Evolutionary conservation across 2,113 vertebrate genomes (phyloP).

Genomic region (Sphyrna mokarran): DNA sequence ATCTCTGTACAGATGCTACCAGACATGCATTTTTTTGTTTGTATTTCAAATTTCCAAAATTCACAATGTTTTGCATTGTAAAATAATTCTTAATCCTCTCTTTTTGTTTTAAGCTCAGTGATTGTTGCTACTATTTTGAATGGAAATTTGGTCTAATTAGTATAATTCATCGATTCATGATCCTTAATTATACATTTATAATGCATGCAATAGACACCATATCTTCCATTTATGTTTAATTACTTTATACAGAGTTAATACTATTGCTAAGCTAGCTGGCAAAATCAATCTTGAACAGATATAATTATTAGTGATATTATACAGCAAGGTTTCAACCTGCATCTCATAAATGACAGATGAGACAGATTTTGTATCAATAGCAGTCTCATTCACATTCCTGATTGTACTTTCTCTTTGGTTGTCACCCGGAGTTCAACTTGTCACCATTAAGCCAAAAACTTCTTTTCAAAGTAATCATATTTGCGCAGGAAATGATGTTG

Average conservation of each 20-base stretch:
- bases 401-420: not conserved
- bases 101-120: not conserved
- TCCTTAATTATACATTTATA: slow-evolving; percentile 1
- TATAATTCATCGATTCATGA: not conserved
- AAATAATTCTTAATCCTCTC: not conserved
- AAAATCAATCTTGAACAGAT: not conserved
- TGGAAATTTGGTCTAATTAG: not conserved
- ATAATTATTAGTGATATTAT: not conserved
- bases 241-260: not conserved
- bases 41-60: not conserved
- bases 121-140: not conserved
- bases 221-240: not conserved
- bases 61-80: not conserved
- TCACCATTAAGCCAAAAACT: not conserved
- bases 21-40: not conserved
- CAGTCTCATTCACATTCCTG: not conserved
- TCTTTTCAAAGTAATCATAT: not conserved
- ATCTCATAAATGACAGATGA: not conserved
- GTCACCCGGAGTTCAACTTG: not conserved
- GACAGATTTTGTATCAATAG: not conserved
- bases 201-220: not conserved
- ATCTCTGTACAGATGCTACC: too few species aligned
- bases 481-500: not conserved
- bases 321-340: not conserved
- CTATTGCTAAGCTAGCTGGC: not conserved